Percentiles rank a stretch among this genome's conserved stretches.
Conservation (phyloP, 2,797 vertebrate species). For the Eulemur albifrons region DNA sequence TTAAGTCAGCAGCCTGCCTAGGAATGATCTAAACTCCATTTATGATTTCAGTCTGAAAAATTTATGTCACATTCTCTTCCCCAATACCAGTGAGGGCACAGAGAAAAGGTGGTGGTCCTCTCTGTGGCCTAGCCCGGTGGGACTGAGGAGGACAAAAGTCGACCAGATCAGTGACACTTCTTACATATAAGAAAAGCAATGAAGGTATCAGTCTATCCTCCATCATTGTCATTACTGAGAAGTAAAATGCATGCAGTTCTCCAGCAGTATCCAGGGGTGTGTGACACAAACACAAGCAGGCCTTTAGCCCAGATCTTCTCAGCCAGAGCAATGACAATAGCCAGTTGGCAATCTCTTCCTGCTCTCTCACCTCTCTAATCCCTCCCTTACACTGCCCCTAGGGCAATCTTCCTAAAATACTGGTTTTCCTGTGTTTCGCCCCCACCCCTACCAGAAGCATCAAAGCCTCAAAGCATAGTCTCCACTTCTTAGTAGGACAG, state of each 20-base stretch:
- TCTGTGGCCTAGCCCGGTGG: background rate
- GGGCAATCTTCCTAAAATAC: background rate
- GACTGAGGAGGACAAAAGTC: background rate
- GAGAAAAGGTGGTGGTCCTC: background rate
- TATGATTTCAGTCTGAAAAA: constrained; percentile 16
- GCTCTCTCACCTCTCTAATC: background rate
- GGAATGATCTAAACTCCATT: constrained; percentile 47
- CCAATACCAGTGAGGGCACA: background rate
- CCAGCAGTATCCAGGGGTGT: background rate
- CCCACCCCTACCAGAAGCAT: background rate
- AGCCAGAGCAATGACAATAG: background rate
- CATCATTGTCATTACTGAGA: background rate
- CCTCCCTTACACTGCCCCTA: background rate
- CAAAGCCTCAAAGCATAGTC: background rate
- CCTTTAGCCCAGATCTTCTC: background rate
- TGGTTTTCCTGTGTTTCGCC: background rate
- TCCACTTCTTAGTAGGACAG: background rate
- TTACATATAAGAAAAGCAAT: background rate
- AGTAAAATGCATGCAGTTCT: background rate
- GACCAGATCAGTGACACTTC: background rate
- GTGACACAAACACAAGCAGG: background rate
- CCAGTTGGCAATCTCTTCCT: background rate
- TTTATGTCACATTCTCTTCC: background rate
- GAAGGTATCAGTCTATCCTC: background rate
- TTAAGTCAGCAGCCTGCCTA: constrained; percentile 37